These are phyloP conservation scores for Caerostris darwini DNA, from an alignment of 1,140 invertebrate species.

Conservation along the genomic window DNA sequence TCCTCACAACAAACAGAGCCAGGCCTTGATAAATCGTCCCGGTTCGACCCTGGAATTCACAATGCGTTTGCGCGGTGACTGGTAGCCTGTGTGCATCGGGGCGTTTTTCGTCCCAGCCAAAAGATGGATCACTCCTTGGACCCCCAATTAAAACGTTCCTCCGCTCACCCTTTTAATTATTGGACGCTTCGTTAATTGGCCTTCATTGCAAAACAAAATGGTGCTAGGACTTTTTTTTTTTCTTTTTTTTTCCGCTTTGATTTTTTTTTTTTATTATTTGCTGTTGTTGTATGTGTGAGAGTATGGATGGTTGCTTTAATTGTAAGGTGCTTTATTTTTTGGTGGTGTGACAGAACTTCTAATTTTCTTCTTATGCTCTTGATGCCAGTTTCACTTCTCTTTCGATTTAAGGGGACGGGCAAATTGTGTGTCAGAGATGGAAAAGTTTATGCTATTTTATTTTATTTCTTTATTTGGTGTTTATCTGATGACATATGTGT, in stretches of 20 bases:
- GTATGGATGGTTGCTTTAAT: background rate
- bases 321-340: background rate
- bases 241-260: background rate
- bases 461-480: no score
- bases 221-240: background rate
- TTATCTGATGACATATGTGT: background rate
- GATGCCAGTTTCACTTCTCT: constrained; percentile 1
- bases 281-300: no score
- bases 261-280: no score
- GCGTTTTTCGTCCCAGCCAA: constrained; percentile 15
- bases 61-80: constrained; percentile 4
- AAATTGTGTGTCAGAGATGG: background rate
- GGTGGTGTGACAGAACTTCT: background rate
- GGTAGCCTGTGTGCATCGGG: background rate
- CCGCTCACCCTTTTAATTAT: constrained; percentile 74
- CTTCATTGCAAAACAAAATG: constrained; percentile 3
- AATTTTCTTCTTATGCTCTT: background rate
- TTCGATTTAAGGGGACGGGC: background rate
- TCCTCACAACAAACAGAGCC: constrained; percentile 35
- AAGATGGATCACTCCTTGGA: constrained; percentile 58
- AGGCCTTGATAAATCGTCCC: constrained; percentile 28
- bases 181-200: constrained; percentile 67
- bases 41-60: background rate
- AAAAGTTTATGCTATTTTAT: background rate
- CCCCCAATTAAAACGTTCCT: constrained; percentile 62